Evolutionary conservation across 2,888 invertebrate species (phyloP).

Genomic region (Nemurella pictetii): DNA sequence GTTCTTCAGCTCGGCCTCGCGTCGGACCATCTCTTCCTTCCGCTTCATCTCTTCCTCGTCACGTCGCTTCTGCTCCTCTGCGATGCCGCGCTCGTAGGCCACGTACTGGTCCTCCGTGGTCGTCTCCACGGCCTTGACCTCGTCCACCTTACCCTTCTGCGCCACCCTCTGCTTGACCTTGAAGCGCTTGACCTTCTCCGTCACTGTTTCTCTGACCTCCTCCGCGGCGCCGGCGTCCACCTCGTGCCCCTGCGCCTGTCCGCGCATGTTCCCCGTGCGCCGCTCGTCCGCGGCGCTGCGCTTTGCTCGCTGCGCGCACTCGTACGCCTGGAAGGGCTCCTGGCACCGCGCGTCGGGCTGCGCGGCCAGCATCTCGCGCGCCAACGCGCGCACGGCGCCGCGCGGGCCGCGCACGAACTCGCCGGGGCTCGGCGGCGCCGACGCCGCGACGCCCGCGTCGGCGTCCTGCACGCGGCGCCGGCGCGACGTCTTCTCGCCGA

Average conservation of each 20-base stretch:
- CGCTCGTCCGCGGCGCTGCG: background rate
- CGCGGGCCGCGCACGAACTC: conserved; percentile 28
- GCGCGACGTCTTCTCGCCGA: background rate
- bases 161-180: background rate
- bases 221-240: background rate
- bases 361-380: background rate
- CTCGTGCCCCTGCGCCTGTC: background rate
- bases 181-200: background rate
- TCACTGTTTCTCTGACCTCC: background rate
- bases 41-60: background rate
- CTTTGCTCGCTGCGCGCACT: background rate
- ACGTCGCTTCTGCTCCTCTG: conserved; percentile 11
- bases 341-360: conserved; percentile 13
- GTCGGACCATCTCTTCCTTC: background rate
- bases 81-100: conserved; percentile 8
- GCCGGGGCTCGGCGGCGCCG: background rate
- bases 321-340: conserved; percentile 28
- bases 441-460: background rate
- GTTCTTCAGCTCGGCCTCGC: background rate
- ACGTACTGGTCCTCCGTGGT: conserved; percentile 18
- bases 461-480: background rate
- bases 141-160: background rate
- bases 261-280: background rate
- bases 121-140: background rate
- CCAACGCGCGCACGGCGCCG: conserved; percentile 1